These are phyloP conservation scores for Nipponia nippon DNA, from an alignment of 2,113 vertebrate genomes.

Conservation along the genomic window DNA sequence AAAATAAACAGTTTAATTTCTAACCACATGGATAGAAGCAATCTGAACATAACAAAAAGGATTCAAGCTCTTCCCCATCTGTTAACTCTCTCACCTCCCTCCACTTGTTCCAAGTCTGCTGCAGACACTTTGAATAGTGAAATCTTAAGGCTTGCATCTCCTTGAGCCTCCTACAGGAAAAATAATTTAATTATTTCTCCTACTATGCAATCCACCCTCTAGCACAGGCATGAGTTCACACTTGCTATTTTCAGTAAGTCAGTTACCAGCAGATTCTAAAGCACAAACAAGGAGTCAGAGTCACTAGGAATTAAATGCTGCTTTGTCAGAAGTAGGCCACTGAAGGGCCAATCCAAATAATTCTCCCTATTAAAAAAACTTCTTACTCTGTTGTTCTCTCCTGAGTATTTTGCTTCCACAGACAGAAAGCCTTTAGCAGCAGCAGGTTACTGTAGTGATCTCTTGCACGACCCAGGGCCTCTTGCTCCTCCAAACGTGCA, in stretches of 20 bases:
- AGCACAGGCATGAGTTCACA: not conserved
- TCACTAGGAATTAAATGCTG: not conserved
- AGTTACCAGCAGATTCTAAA: not conserved
- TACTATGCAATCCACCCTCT: not conserved
- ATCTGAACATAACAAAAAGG: not conserved
- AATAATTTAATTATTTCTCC: not conserved
- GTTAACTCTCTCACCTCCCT: slow-evolving; percentile 65
- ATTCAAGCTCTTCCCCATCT: not conserved
- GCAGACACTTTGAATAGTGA: slow-evolving; percentile 33
- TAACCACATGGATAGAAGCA: not conserved
- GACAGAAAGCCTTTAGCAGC: slow-evolving; percentile 43
- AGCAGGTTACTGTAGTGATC: not conserved
- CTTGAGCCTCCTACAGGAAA: slow-evolving; percentile 54
- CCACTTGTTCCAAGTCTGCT: slow-evolving; percentile 70
- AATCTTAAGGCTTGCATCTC: slow-evolving; percentile 34
- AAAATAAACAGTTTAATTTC: not conserved
- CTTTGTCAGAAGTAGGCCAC: not conserved
- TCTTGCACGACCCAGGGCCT: slow-evolving; percentile 20
- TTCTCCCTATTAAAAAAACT: not conserved
- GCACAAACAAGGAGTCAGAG: not conserved
- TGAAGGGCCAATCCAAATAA: not conserved
- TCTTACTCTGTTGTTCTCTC: slow-evolving; percentile 66
- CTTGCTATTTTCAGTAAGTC: not conserved
- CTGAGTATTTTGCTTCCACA: slow-evolving; percentile 64
- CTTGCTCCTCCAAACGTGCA: not conserved